Conservation (phyloP, 2,888 invertebrate genomes). For the Drosophila phalerata region DNA sequence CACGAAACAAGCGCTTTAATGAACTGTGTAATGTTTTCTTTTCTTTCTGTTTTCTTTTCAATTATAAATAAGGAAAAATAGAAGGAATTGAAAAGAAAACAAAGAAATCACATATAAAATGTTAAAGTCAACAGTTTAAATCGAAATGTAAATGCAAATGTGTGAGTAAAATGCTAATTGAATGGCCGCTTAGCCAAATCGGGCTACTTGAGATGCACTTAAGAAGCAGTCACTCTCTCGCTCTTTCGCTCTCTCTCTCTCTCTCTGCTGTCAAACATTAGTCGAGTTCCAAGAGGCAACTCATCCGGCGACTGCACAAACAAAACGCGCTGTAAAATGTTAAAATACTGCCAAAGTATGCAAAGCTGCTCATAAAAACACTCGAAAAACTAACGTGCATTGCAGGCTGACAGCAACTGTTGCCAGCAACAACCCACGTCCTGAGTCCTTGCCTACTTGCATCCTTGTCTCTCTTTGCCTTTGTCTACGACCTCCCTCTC, state of each 20-base stretch:
- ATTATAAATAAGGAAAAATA: constrained; percentile 37
- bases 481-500: background rate
- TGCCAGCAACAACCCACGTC: constrained; percentile 25
- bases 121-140: constrained; percentile 3
- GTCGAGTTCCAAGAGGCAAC: constrained; percentile 29
- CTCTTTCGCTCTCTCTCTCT: constrained; percentile 6
- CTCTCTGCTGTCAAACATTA: constrained; percentile 52
- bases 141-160: constrained; percentile 21
- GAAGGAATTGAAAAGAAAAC: no score
- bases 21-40: constrained; percentile 71
- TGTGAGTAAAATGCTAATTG: constrained; percentile 66
- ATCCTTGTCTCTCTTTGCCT: background rate
- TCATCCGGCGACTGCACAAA: constrained; percentile 73
- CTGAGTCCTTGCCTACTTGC: constrained; percentile 6
- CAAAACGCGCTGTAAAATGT: constrained; percentile 76
- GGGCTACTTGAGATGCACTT: constrained; percentile 67
- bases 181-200: constrained; percentile 70
- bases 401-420: constrained; percentile 48
- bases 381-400: constrained; percentile 71
- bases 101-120: constrained; percentile 1
- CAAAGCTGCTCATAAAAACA: constrained; percentile 82
- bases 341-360: constrained; percentile 79
- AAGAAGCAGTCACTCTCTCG: constrained; percentile 31
- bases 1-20: constrained; percentile 65
- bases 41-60: constrained; percentile 10